Base-by-base conservation (phyloP, 2,797 vertebrate species). In the Perodicticus potto region DNA sequence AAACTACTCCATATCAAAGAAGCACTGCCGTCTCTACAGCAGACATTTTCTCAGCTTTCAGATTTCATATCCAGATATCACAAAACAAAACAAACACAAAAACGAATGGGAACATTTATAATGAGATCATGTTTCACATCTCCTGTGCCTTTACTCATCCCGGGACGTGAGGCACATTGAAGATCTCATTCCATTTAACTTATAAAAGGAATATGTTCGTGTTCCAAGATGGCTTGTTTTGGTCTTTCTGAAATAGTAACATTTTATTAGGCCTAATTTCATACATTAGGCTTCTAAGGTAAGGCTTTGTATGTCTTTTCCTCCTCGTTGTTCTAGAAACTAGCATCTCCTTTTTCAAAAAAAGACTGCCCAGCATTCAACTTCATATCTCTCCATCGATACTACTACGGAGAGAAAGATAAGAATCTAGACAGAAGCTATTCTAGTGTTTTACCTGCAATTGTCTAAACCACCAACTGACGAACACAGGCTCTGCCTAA, bases 381-480 rank as follows among this genome's bases (percentile, higher is more conserved):
- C 85, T 92, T 92, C 1, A 0, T 96, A 94, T 97, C 94, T 97
- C 81, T 97, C 73, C 55, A 94, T 96, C 96, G 93, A 80, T 90
- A 97, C 95, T 86, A 86, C 93, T 91, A 89, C 2, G 7, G 53
- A 0, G 0, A 96, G 97, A 97, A 98, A 97, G 98, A 98, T 98
- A 98, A 98, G 97, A 93, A 98, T 98, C 98, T 98, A 98, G 97
- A 98, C 97, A 96, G 94, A 97, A 49, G 25, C 72, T 96, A 94
- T 94, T 91, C 89, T 85, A 92, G 91, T 95, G 88, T 96, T 98
- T 97, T 97, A 97, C 97, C 97, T 97, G 83, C 93, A 97, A 98
- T 97, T 98, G 96, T 97, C 97, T 98, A 97, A 98, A 98, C 98
- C 96, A 97, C 98, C 97, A 98, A 96, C 96, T 96, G 97, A 96